Conservation (phyloP, 2,888 invertebrate genomes). For the Endomychus coccineus region DNA sequence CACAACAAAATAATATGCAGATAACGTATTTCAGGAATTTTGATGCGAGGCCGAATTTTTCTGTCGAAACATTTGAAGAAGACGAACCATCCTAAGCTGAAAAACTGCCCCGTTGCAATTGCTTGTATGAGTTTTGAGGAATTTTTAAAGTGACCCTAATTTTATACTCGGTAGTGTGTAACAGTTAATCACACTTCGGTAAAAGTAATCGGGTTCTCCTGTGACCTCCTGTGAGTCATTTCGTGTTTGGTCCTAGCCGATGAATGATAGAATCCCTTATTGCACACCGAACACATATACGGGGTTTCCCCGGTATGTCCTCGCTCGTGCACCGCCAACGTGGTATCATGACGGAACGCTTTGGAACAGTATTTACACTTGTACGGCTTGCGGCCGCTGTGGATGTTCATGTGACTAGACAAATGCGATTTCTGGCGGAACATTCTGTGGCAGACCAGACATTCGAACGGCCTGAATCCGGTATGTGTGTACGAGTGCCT, state of each 20-base stretch:
- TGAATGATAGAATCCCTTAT: background rate
- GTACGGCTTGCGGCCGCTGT: background rate
- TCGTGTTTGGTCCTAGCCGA: background rate
- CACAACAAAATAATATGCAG: no score
- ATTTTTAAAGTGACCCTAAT: no score
- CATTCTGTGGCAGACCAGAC: background rate
- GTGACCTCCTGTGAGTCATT: no score
- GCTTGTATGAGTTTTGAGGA: no score
- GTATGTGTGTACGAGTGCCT: background rate
- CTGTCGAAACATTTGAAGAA: no score
- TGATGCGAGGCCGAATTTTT: no score
- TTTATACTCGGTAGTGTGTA: no score
- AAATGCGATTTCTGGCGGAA: background rate
- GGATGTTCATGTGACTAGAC: background rate
- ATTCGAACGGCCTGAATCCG: background rate
- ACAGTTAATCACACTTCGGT: no score
- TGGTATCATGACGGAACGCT: background rate
- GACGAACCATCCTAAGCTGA: no score
- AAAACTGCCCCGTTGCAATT: no score
- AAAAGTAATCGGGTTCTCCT: no score
- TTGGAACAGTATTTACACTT: background rate
- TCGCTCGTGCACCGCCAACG: background rate
- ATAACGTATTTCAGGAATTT: no score
- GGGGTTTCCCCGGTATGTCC: background rate
- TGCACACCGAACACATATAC: background rate